Evolutionary conservation across 2,113 vertebrate species (phyloP), one percentile per base, ranked within the genome.

Genomic region (Edolisoma coerulescens): DNA sequence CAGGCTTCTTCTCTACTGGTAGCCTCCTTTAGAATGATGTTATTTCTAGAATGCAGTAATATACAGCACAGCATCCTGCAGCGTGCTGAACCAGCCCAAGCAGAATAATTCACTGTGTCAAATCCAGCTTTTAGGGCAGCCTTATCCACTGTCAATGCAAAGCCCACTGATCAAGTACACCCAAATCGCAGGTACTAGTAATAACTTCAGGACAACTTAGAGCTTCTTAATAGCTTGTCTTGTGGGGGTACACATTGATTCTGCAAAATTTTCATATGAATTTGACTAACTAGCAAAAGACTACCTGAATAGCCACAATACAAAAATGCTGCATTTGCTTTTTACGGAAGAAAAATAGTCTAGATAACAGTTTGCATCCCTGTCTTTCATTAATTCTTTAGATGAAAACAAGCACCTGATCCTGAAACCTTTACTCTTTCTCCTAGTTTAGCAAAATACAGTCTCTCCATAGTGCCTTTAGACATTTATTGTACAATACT

Each of bases 161-260:
- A 42, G 30, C 21, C 52, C 30, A 45, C 7, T 27, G 23, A 65
- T 18, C 50, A 71, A 75, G 13, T 20, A 47, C 52, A 28, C 7
- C 30, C 27, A 41, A 78, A 85, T 30, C 53, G 22, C 1, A 54
- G 13, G 7, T 24, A 50, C 16, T 4, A 73, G 6, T 21, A 85
- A 30, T 16, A 53, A 54, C 19, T 67, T 65, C 33, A 61, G 45
- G 19, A 54, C n/a, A 85, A 78, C 7, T 15, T 10, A 14, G 10
- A 56, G 17, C 30, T 59, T 63, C 35, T 28, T 52, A 59, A 30
- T 8, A 84, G 74, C 23, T 76, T 6, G 2, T 44, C 52, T 13
- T 35, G 56, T 79, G 27, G 16, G 6, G 16, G 6, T 5, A 18
- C 9, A 77, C 0, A 2, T 0, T 32, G 24, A 61, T 47, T 50